Evolutionary conservation across 2,113 vertebrate species (phyloP).

Genomic region (Coturnix japonica): DNA sequence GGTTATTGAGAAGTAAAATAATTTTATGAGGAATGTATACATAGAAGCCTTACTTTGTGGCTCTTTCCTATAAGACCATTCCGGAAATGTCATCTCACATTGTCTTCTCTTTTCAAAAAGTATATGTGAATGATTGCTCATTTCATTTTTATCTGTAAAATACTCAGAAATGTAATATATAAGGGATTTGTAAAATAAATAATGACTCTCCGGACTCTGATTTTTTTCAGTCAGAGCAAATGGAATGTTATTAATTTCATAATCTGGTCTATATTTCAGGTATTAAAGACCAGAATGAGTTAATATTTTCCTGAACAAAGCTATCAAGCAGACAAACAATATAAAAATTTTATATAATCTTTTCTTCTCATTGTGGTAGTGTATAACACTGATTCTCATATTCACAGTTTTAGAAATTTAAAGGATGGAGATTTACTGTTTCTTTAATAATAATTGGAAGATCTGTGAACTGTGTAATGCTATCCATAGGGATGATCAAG

Average conservation of each 20-base stretch:
- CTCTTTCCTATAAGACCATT: neutral
- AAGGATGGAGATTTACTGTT: neutral
- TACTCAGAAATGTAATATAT: constrained; percentile 62
- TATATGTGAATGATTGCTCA: neutral
- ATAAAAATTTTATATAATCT: neutral
- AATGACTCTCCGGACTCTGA: neutral
- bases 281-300: constrained; percentile 36
- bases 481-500: neutral
- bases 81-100: constrained; percentile 35
- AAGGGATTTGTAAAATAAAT: constrained; percentile 66
- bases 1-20: constrained; percentile 55
- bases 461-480: neutral
- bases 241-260: constrained; percentile 23
- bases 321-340: neutral
- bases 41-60: neutral
- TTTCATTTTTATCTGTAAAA: constrained; percentile 30
- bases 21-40: constrained; percentile 1
- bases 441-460: neutral
- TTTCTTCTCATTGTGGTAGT: neutral
- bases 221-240: constrained; percentile 37
- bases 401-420: neutral
- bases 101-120: constrained; percentile 42
- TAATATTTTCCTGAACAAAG: constrained; percentile 49
- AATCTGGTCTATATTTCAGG: constrained; percentile 24
- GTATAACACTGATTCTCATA: neutral